Evolutionary conservation across 2,888 invertebrate genomes (phyloP).

Genomic region (Chalcis sispes): DNA sequence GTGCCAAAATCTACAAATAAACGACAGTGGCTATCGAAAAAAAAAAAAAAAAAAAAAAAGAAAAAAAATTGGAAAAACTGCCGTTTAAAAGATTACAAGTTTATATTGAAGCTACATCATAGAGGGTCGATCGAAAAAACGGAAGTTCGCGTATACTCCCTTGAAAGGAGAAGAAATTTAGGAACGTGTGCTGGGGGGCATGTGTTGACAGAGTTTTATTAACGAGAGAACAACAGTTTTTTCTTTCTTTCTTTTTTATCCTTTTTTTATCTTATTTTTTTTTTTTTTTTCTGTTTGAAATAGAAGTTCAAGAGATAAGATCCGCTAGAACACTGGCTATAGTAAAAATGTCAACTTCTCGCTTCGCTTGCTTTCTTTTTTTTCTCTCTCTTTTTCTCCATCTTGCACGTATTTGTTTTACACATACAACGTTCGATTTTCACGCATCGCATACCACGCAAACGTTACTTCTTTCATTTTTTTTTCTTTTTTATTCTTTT

Average conservation of each 20-base stretch:
- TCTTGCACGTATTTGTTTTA: background rate
- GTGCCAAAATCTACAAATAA: background rate
- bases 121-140: background rate
- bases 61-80: background rate
- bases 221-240: conserved; percentile 67
- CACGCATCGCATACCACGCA: conserved; percentile 8
- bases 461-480: conserved; percentile 4
- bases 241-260: conserved; percentile 4
- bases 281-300: conserved; percentile 40
- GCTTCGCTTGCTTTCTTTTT: background rate
- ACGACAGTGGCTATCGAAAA: background rate
- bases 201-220: conserved; percentile 61
- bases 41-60: background rate
- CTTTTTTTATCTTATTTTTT: conserved; percentile 4
- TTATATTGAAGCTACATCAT: too few species aligned
- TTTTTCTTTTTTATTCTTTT: background rate
- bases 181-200: conserved; percentile 7
- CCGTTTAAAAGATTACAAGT: background rate
- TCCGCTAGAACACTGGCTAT: conserved; percentile 65
- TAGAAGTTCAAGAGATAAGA: conserved; percentile 59
- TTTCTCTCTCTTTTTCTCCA: conserved; percentile 2
- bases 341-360: conserved; percentile 52
- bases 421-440: background rate
- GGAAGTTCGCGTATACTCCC: conserved; percentile 21
- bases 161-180: conserved; percentile 17